Base-by-base conservation (phyloP, 2,113 vertebrate genomes). In the Oryzias curvinotus region DNA sequence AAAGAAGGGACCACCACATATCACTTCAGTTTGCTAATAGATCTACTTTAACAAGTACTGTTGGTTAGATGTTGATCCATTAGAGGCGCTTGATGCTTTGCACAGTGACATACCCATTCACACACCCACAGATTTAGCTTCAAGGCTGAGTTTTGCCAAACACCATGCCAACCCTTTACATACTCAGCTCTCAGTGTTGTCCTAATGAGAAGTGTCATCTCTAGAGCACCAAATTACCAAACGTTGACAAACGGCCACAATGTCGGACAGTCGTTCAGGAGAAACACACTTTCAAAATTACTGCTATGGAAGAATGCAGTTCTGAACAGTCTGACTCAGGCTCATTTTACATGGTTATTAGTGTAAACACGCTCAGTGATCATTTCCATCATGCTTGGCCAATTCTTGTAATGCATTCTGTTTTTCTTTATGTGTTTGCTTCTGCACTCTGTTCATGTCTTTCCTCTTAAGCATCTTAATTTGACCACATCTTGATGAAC, bases 201-300 rank as follows among this genome's bases (percentile, higher is more conserved):
- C 50, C 26, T 78, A 73, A 84, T 78, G 54, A 83, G 68, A 52
- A 49, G 54, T 73, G 80, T 82, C 66, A 23, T 82, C 62, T 23
- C 36, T 10, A 49, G 62, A 58, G 65, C 71, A 67, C 48, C 5
- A 43, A 60, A 73, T 72, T 21, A 75, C 63, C 69, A 55, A 58
- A 75, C 58, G 47, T 47, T 1, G 19, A 46, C 55, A 19, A 50
- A 28, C 43, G 28, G 15, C 36, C 46, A 36, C n/a, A 30, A 49
- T 46, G 25, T 45, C 41, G 12, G 52, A 46, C 21, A 46, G n/a
- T n/a, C 51, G 14, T 16, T n/a, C 0, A 59, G 23, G 23, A 45
- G 17, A 46, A 16, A 36, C 23, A 19, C 6, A 58, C 17, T 14
- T 57, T 36, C n/a, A n/a, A 50, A 25, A 48, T 49, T 43, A 8